phyloP scores from a whole-genome alignment of 1,140 invertebrate species.

The Cyclina sinensis region DNA sequence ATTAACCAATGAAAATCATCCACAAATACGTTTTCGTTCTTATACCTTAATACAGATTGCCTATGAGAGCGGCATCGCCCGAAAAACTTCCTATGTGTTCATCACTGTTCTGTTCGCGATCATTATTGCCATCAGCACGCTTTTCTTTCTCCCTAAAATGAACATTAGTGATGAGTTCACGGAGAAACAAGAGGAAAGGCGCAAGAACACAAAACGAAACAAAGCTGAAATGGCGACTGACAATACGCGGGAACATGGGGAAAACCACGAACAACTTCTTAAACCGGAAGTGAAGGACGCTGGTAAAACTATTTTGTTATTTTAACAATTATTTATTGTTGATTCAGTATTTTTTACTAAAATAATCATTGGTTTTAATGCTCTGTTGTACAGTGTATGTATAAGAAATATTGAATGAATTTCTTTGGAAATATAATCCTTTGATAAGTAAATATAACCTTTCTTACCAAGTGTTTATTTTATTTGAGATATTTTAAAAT shows the following conservation, averaged over 20 bases:
- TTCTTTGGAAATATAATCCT: no score
- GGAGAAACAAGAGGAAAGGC: background rate
- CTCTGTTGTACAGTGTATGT: no score
- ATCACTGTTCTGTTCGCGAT: constrained; percentile 20
- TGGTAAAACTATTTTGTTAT: no score
- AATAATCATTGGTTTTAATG: no score
- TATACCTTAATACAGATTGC: background rate
- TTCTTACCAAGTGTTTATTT: no score
- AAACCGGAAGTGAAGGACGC: background rate
- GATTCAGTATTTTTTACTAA: no score
- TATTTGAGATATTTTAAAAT: no score
- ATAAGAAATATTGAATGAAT: no score
- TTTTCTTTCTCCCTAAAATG: constrained; percentile 47
- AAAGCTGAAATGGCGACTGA: background rate
- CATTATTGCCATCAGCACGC: constrained; percentile 47
- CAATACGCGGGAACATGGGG: background rate
- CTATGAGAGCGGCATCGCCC: constrained; percentile 30
- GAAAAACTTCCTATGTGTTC: constrained; percentile 46
- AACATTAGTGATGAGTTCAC: constrained; percentile 50
- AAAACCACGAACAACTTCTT: background rate
- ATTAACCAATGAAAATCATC: background rate
- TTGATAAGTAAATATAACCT: no score
- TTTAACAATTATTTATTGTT: no score
- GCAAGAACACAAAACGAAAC: background rate
- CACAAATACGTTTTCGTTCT: no score